Percentiles rank a stretch among this genome's conserved stretches.
Conservation (phyloP, 1,140 invertebrate species). For the Drosophila sechellia region DNA sequence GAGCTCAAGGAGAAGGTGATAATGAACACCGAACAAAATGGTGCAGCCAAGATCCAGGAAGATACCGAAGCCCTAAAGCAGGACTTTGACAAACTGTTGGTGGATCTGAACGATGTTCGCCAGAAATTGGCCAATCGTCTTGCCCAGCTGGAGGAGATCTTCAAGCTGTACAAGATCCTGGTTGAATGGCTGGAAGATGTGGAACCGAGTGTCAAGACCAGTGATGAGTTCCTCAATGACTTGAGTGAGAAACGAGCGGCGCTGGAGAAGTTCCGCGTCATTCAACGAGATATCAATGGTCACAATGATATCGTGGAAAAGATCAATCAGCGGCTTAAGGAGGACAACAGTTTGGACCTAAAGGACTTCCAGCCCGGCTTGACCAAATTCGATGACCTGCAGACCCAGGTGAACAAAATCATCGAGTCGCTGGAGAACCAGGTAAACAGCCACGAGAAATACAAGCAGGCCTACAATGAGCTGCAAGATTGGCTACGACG, state of each 20-base stretch:
- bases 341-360: slow-evolving; percentile 88
- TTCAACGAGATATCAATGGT: slow-evolving; percentile 91
- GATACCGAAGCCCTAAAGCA: slow-evolving; percentile 94
- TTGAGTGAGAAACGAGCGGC: slow-evolving; percentile 95
- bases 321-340: slow-evolving; percentile 88
- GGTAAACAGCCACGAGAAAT: slow-evolving; percentile 94
- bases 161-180: slow-evolving; percentile 91
- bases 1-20: slow-evolving; percentile 96
- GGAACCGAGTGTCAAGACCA: slow-evolving; percentile 91
- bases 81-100: slow-evolving; percentile 94
- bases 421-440: slow-evolving; percentile 91
- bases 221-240: slow-evolving; percentile 91
- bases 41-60: slow-evolving; percentile 94
- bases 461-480: slow-evolving; percentile 92
- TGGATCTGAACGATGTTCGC: slow-evolving; percentile 91
- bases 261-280: slow-evolving; percentile 92
- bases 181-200: slow-evolving; percentile 94
- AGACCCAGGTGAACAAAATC: slow-evolving; percentile 87
- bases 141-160: slow-evolving; percentile 92
- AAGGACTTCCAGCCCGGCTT: slow-evolving; percentile 90
- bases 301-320: slow-evolving; percentile 91
- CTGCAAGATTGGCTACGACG: slow-evolving; percentile 95
- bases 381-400: slow-evolving; percentile 89
- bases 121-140: slow-evolving; percentile 90
- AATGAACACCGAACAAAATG: slow-evolving; percentile 94